These are phyloP conservation scores for Rhabdomys dilectus DNA, from an alignment of 2,113 vertebrate species.

Conservation along the genomic window DNA sequence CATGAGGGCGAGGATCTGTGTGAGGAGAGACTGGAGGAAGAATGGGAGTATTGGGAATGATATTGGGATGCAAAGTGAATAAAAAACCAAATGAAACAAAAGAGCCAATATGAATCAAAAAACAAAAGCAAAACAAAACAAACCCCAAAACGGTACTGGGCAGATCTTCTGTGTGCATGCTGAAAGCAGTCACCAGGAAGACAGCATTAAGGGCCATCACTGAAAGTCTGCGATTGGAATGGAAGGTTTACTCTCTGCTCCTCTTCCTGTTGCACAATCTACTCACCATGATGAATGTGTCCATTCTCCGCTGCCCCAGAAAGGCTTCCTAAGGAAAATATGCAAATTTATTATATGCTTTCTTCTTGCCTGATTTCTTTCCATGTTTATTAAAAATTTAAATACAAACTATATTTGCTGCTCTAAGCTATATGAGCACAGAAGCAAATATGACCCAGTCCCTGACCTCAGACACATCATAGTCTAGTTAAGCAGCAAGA, in stretches of 20 bases:
- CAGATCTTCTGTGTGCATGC: background rate
- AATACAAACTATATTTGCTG: background rate
- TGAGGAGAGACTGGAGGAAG: too few species aligned
- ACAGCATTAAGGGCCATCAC: background rate
- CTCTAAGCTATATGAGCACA: background rate
- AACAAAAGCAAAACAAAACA: too few species aligned
- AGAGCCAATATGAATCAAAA: too few species aligned
- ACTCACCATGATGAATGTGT: background rate
- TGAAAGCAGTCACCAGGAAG: background rate
- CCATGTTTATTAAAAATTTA: background rate
- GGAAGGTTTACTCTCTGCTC: background rate
- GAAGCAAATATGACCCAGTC: background rate
- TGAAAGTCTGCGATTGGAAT: constrained; percentile 18
- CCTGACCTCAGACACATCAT: background rate
- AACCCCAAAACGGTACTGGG: background rate
- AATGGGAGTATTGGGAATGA: too few species aligned
- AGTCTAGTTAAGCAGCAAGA: background rate
- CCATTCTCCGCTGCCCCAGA: background rate
- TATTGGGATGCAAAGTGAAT: too few species aligned
- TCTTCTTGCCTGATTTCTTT: background rate
- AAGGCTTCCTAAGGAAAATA: background rate
- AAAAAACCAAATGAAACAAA: too few species aligned
- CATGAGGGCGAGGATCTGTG: too few species aligned
- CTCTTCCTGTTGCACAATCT: background rate
- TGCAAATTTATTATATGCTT: background rate